A percentile compares a stretch with the other conserved stretches of the same genome.
These are phyloP conservation scores for Pseudolaguvia tuberculata DNA, from an alignment of 2,113 vertebrate species.

Conservation along the genomic window DNA sequence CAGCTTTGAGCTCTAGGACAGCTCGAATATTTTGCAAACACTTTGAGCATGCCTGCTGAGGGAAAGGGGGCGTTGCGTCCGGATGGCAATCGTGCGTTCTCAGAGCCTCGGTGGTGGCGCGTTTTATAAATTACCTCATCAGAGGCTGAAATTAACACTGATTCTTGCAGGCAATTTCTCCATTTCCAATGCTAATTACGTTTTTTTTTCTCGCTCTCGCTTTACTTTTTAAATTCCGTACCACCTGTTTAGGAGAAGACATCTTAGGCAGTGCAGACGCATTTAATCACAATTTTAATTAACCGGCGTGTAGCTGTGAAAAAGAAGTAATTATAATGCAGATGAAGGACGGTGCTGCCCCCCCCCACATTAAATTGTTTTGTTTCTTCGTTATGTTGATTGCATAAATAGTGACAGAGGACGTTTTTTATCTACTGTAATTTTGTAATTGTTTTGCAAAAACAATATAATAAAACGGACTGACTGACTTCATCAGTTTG, in stretches of 20 bases:
- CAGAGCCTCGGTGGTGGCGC: conserved; percentile 71
- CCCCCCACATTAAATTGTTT: conserved; percentile 99
- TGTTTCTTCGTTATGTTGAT: conserved; percentile 99
- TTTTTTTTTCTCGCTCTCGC: conserved; percentile 70
- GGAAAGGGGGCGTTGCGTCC: conserved; percentile 70
- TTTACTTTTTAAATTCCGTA: conserved; percentile 99
- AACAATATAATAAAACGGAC: conserved; percentile 78
- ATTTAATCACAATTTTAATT: conserved; percentile 99
- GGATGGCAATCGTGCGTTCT: conserved; percentile 85
- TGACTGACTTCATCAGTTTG: conserved; percentile 90
- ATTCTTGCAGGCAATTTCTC: conserved; percentile 99
- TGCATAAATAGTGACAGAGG: conserved; percentile 98
- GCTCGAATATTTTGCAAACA: conserved; percentile 96
- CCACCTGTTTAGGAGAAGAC: conserved; percentile 99
- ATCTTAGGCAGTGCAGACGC: conserved; percentile 96
- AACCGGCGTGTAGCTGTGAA: conserved; percentile 99
- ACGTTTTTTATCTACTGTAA: conserved; percentile 97
- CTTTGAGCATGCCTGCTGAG: conserved; percentile 84
- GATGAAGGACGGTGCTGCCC: conserved; percentile 98
- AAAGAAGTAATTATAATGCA: conserved; percentile 99
- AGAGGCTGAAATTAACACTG: conserved; percentile 99
- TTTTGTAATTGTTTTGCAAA: conserved; percentile 97
- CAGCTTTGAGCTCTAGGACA: conserved; percentile 74
- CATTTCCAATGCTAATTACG: conserved; percentile 99
- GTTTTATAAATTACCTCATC: conserved; percentile 99